Evolutionary conservation across 2,113 vertebrate species (phyloP).

Genomic region (Oreochromis aureus): DNA sequence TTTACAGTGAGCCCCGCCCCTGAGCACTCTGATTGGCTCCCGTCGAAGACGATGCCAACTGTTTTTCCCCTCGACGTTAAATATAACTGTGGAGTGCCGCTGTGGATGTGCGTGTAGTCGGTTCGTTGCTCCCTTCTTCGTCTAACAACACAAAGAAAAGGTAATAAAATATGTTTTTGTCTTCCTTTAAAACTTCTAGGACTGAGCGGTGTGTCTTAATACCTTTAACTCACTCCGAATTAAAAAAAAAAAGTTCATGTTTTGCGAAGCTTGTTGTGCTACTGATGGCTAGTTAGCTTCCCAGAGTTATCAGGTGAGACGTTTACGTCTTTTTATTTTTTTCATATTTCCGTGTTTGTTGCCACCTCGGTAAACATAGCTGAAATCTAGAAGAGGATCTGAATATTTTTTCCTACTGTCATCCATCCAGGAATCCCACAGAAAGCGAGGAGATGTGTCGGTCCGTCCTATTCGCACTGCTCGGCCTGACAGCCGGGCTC

Average conservation of each 20-base stretch:
- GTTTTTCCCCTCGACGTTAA: background rate
- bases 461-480: conserved; percentile 36
- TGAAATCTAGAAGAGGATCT: background rate
- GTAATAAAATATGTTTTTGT: background rate
- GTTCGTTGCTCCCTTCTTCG: fast-evolving
- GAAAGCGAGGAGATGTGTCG: conserved; percentile 61
- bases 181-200: background rate
- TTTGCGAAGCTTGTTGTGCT: background rate
- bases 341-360: background rate
- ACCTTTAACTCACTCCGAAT: background rate
- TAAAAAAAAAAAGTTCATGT: background rate
- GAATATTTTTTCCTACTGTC: background rate
- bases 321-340: background rate
- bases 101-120: background rate
- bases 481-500: conserved; percentile 67
- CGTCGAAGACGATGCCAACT: fast-evolving
- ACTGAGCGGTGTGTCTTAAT: background rate
- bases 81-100: conserved; percentile 10
- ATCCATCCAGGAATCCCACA: background rate
- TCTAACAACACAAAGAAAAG: background rate
- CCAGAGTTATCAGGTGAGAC: background rate
- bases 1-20: background rate
- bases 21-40: conserved; percentile 42
- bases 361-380: background rate
- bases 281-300: background rate